Percentiles rank a stretch among this genome's conserved stretches.
phyloP scores from a whole-genome alignment of 2,797 vertebrate species.

The Buceros bicornis region DNA sequence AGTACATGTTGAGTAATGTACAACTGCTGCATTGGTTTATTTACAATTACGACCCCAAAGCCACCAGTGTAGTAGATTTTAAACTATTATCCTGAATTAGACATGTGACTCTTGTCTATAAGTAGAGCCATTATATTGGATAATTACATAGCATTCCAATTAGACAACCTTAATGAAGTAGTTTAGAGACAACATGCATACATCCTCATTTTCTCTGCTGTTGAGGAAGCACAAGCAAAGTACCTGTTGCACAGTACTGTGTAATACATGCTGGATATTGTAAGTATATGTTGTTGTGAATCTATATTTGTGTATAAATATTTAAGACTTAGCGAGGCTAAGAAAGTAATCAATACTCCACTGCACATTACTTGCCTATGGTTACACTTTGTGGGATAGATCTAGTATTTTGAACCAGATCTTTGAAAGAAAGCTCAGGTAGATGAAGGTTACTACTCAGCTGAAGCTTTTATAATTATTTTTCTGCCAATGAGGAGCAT shows the following conservation, averaged over 20 bases:
- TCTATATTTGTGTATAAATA: neutral
- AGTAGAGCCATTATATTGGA: neutral
- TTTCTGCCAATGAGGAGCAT: neutral
- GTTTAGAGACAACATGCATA: neutral
- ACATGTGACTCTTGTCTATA: neutral
- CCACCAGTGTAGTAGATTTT: neutral
- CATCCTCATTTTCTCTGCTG: neutral
- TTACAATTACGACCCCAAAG: neutral
- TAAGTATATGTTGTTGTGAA: neutral
- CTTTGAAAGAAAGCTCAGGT: neutral
- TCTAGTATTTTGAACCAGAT: neutral
- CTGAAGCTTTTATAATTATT: neutral
- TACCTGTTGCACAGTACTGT: neutral
- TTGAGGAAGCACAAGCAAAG: neutral
- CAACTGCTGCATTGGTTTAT: neutral
- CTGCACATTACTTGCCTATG: neutral
- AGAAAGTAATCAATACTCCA: neutral
- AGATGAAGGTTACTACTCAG: neutral
- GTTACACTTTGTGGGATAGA: neutral
- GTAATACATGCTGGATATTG: neutral
- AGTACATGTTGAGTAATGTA: neutral
- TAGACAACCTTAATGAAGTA: neutral
- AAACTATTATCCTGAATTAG: neutral
- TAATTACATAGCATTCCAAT: neutral
- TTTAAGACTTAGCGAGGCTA: neutral